Conservation (phyloP, 2,113 vertebrate genomes). For the Paedocypris sp. region DNA sequence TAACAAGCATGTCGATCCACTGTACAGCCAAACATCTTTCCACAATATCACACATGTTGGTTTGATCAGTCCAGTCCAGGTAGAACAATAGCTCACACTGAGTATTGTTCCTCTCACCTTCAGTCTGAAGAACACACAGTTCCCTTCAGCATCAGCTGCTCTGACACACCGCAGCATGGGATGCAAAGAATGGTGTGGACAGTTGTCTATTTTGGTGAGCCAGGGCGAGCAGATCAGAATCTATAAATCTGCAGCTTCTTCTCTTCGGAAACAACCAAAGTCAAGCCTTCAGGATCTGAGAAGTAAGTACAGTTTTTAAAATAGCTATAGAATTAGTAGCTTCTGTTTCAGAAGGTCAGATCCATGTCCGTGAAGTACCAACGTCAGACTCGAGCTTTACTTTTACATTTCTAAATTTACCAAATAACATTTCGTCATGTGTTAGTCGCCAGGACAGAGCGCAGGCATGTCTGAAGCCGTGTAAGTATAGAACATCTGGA, state of each 20-base stretch:
- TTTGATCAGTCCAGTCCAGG: background rate
- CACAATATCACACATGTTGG: background rate
- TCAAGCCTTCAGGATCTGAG: background rate
- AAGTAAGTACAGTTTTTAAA: constrained; percentile 10
- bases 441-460: background rate
- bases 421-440: too few species aligned
- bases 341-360: too few species aligned
- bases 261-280: background rate
- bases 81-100: background rate
- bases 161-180: background rate
- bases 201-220: constrained; percentile 34
- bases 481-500: constrained; percentile 3
- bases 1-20: too few species aligned
- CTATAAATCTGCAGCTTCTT: constrained; percentile 31
- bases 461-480: constrained; percentile 16
- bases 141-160: background rate
- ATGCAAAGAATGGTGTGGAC: background rate
- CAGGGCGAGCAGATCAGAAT: constrained; percentile 35
- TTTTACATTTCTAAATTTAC: too few species aligned
- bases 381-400: too few species aligned
- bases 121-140: constrained; percentile 8
- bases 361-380: too few species aligned
- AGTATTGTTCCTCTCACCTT: constrained; percentile 2
- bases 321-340: background rate
- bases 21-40: too few species aligned